Percentiles rank a stretch among this genome's conserved stretches.
These are phyloP conservation scores for Macaria liturata DNA, from an alignment of 2,888 invertebrate species.

Conservation along the genomic window DNA sequence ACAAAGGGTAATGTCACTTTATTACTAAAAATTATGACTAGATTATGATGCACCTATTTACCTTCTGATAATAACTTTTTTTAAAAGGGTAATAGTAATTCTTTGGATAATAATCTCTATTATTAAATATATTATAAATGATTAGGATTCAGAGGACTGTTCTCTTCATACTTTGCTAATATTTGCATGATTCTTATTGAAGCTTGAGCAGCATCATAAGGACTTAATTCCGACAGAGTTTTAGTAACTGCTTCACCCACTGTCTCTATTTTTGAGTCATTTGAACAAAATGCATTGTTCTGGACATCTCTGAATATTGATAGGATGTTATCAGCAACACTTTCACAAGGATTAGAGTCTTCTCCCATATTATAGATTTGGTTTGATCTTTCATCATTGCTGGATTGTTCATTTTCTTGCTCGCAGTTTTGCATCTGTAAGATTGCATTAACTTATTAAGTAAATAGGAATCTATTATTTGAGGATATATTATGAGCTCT, in stretches of 20 bases:
- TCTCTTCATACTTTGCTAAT: constrained; percentile 61
- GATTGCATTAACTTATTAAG: too few relatives aligned
- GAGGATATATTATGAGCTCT: too few relatives aligned
- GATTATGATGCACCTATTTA: too few relatives aligned
- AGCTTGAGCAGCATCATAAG: constrained; percentile 60
- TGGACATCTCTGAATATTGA: constrained; percentile 61
- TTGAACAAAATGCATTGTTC: constrained; percentile 60
- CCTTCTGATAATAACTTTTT: too few relatives aligned
- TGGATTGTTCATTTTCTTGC: constrained; percentile 38
- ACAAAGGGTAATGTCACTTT: too few relatives aligned
- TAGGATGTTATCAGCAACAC: constrained; percentile 57
- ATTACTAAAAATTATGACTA: too few relatives aligned
- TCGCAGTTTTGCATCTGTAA: constrained; percentile 24
- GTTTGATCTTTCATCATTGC: constrained; percentile 43
- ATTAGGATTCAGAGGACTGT: constrained; percentile 69
- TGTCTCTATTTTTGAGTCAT: constrained; percentile 18
- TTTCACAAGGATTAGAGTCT: constrained; percentile 50
- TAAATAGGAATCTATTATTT: too few relatives aligned
- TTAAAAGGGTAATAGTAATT: too few relatives aligned
- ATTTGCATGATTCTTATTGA: constrained; percentile 64
- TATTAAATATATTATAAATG: constrained; percentile 11
- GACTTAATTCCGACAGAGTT: constrained; percentile 59
- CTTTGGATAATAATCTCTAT: too few relatives aligned
- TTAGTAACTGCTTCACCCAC: constrained; percentile 57
- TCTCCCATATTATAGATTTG: constrained; percentile 34